Conservation (phyloP, 2,797 vertebrate genomes). For the Poliocrania exsul region DNA sequence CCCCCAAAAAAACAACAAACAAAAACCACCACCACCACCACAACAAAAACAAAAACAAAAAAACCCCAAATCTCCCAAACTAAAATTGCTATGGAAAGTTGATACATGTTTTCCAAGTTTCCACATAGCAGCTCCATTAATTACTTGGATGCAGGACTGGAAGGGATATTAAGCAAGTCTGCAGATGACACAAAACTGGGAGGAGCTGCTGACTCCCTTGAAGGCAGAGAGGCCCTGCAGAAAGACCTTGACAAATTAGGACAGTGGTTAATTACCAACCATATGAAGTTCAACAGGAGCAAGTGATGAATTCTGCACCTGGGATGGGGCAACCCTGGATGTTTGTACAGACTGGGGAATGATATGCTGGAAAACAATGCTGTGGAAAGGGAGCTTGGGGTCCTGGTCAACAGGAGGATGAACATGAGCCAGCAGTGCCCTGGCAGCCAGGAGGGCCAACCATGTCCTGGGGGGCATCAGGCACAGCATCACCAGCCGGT, state of each 20-base stretch:
- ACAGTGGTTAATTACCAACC: not conserved
- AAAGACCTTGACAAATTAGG: not conserved
- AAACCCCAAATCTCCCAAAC: not conserved
- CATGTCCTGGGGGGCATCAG: not conserved
- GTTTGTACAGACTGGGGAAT: not conserved
- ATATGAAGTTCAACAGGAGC: not conserved
- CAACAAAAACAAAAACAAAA: not conserved
- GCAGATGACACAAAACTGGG: not conserved
- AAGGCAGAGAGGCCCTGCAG: not conserved
- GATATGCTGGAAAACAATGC: not conserved
- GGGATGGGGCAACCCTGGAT: not conserved
- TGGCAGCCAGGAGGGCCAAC: not conserved
- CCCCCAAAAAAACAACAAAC: too few species aligned
- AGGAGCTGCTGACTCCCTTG: not conserved
- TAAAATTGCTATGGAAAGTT: not conserved
- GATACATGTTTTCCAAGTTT: not conserved
- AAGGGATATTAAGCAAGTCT: not conserved
- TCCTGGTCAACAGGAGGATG: not conserved
- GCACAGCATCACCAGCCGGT: accelerated
- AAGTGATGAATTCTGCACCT: not conserved
- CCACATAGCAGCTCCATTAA: not conserved
- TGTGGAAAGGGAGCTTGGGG: not conserved
- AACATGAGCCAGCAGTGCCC: not conserved
- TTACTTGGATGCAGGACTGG: not conserved
- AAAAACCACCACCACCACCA: too few species aligned